Base-by-base conservation (phyloP, 2,113 vertebrate species). In the Chlorodrepanis virens region DNA sequence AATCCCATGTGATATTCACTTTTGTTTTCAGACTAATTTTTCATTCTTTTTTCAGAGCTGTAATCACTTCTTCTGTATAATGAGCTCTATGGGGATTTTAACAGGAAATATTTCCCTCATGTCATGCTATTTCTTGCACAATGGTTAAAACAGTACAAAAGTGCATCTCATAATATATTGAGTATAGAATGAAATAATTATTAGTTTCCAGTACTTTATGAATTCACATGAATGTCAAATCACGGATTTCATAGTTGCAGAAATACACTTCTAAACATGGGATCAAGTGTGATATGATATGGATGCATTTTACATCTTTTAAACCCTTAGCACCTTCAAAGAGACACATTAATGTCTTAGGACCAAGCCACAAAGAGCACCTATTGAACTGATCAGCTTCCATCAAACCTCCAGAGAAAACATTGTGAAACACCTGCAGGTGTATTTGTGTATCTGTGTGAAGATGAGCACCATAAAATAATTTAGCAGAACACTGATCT, bases 61-160 rank as follows among this genome's bases (percentile, higher is more conserved):
- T 77, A 86, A 92, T 89, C 19, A 78, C 44, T 89, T 94, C 37
- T 49, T 84, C 68, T 91, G 89, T 84, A 65, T 91, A 96, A 97
- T 84, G 80, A 94, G 77, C 44, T 93, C 87, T 65, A 2, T 14
- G n/a, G 83, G 39, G 74, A 84, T 75, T 94, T 96, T 89, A 87
- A 37, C 22, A 69, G 56, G 27, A 57, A 82, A 21, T 91, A 44
- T 82, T 88, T 93, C 63, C 65, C 23, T 76, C 47, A 63, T 60
- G 44, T 86, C 52, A 18, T 65, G 18, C 22, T 9, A 71, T 65
- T 93, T 79, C 25, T 82, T 76, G 57, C 49, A 61, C 56, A 45
- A 33, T 56, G 33, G 31, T 65, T 87, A 61, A 89, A 94, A 40
- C 5, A 68, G 44, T 87, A 81, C 28, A 76, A 85, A 78, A 68